Evolutionary conservation across 2,888 invertebrate genomes (phyloP), one percentile per base, ranked within the genome.

Genomic region (Drosophila recens): DNA sequence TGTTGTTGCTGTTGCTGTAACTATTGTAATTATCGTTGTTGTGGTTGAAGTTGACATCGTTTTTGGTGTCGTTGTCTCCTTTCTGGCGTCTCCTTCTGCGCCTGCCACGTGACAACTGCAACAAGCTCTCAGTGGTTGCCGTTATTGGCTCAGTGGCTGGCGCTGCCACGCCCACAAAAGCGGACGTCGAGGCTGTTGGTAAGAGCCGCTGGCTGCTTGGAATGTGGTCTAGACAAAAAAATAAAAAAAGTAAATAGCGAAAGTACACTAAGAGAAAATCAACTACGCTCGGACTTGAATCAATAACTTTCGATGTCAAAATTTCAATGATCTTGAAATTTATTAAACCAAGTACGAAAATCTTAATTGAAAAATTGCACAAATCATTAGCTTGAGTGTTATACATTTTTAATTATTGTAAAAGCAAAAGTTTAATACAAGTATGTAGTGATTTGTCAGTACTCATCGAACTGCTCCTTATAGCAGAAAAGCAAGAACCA

Each of bases 211-310:
- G 67, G 43, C 63, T 74, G 62, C 75, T 74, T 80, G 85, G 82
- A 86, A 89, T 89, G 90, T 87, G 76, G 40, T 73, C 86, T 89
- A 40, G 4, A 33, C 15, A n/a, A 54, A 20, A 27, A 38, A 8
- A n/a, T 4, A 10, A 36, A 13, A 6, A 20, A 3, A n/a, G 20
- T 38, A 10, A 42, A 27, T 2, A 10, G 38, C 17, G 27, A n/a
- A n/a, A 54, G 8, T 6, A 27, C 6, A 27, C 27, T 27, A 8
- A 1, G 1, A 27, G 27, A 27, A 27, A 6, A 23, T 23, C 23
- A 23, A 23, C 4, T 23, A 23, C 23, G 23, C 4, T 27, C 27
- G 8, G 8, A 6, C 6, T 27, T 27, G 27, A 27, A 6, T 27
- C 27, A 27, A 27, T 27, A 5, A 6, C 6, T 27, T 8, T 27